Conservation (phyloP, 2,797 vertebrate genomes). For the Phylloscopus collybita region DNA sequence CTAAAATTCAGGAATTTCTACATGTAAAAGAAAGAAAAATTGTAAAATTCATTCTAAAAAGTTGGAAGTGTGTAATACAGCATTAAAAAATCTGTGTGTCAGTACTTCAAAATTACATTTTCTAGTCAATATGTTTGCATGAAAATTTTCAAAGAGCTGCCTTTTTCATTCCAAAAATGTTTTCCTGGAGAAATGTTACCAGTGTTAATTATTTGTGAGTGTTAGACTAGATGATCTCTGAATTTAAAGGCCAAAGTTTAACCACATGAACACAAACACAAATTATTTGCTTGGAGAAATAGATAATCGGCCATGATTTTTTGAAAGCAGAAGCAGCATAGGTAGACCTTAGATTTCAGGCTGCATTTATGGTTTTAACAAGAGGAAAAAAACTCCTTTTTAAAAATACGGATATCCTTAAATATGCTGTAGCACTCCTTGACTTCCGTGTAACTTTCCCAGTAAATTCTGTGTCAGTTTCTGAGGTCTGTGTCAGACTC, state of each 20-base stretch:
- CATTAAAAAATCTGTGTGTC: neutral
- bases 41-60: neutral
- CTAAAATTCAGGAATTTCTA: neutral
- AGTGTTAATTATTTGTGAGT: neutral
- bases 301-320: neutral
- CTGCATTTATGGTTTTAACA: neutral
- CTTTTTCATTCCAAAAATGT: neutral
- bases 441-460: neutral
- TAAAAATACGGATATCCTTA: neutral
- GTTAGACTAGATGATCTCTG: neutral
- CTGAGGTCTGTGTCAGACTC: neutral
- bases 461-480: neutral
- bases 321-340: neutral
- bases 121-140: neutral
- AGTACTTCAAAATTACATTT: neutral
- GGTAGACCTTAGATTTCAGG: neutral
- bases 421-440: neutral
- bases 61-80: neutral
- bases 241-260: neutral
- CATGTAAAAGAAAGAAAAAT: neutral
- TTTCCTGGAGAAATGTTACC: neutral
- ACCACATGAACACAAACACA: neutral
- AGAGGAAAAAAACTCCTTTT: neutral
- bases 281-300: neutral
- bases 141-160: neutral